Evolutionary conservation across 2,888 invertebrate genomes (phyloP).

Genomic region (Lepidochrysops patricia): DNA sequence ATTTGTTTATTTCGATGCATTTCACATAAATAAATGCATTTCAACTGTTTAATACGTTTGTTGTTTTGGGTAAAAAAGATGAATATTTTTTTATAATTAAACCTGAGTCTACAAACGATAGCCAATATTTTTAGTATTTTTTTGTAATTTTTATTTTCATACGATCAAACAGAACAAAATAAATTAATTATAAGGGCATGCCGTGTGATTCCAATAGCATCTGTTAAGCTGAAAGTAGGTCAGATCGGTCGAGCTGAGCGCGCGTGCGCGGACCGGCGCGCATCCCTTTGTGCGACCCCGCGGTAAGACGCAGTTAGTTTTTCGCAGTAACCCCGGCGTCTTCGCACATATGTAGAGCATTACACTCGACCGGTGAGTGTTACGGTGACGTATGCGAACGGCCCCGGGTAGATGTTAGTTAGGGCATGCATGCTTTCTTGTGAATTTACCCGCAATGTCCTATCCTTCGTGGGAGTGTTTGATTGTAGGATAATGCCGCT

Average conservation of each 20-base stretch:
- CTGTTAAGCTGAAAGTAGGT: slow-evolving; percentile 41
- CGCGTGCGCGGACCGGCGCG: slow-evolving; percentile 42
- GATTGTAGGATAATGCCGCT: slow-evolving; percentile 64
- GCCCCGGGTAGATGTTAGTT: slow-evolving; percentile 47
- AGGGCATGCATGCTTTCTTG: slow-evolving; percentile 66
- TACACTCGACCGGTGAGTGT: slow-evolving; percentile 54
- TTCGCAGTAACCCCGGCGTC: slow-evolving; percentile 36
- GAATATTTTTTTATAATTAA: not conserved
- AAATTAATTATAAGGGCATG: slow-evolving; percentile 12
- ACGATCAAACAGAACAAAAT: not conserved
- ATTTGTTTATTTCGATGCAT: not conserved
- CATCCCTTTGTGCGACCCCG: slow-evolving; percentile 26
- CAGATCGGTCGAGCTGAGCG: slow-evolving; percentile 29
- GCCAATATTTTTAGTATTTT: not conserved
- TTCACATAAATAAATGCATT: not conserved
- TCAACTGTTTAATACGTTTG: not conserved
- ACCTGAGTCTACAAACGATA: not conserved
- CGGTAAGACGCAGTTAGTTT: slow-evolving; percentile 33
- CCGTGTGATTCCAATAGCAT: slow-evolving; percentile 20
- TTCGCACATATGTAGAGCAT: slow-evolving; percentile 37
- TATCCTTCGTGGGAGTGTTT: slow-evolving; percentile 51
- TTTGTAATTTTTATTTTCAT: not conserved
- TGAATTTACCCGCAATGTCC: slow-evolving; percentile 48
- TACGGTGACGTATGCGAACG: slow-evolving; percentile 19
- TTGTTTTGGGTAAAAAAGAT: not conserved